phyloP scores from a whole-genome alignment of 2,888 invertebrate genomes.

The Megamerina dolium region DNA sequence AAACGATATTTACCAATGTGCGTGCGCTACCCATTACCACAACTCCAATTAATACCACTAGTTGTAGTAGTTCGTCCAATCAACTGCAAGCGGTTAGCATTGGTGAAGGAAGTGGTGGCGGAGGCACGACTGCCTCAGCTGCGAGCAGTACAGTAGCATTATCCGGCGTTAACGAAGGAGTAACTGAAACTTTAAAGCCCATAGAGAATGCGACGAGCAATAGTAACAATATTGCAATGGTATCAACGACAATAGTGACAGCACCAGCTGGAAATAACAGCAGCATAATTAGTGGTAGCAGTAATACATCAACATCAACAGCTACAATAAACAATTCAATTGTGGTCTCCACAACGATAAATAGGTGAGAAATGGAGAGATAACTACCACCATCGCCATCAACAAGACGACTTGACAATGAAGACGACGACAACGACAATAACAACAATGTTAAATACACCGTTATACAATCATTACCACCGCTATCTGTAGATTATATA shows the following conservation, averaged over 20 bases:
- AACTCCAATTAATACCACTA: too few species aligned
- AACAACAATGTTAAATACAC: too few species aligned
- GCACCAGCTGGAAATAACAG: constrained; percentile 19
- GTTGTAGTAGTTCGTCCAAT: constrained; percentile 21
- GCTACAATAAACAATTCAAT: constrained; percentile 25
- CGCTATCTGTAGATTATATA: not conserved
- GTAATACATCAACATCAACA: constrained; percentile 25
- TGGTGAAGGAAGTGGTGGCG: constrained; percentile 1
- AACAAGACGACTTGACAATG: too few species aligned
- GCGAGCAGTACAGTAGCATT: too few species aligned
- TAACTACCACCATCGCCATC: constrained; percentile 45
- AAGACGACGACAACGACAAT: constrained; percentile 21
- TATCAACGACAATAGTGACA: constrained; percentile 20
- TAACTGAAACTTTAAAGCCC: constrained; percentile 25
- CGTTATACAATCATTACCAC: too few species aligned
- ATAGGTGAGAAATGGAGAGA: constrained; percentile 50
- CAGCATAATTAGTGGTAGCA: constrained; percentile 11
- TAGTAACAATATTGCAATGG: constrained; percentile 18
- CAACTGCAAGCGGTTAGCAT: constrained; percentile 19
- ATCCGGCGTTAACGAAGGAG: constrained; percentile 26
- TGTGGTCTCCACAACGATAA: constrained; percentile 37
- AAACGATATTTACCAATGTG: constrained; percentile 36
- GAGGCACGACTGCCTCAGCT: too few species aligned
- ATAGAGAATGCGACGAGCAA: constrained; percentile 21
- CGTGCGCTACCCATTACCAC: constrained; percentile 36